phyloP scores from a whole-genome alignment of 2,113 vertebrate species.

The Corynorhinus townsendii region DNA sequence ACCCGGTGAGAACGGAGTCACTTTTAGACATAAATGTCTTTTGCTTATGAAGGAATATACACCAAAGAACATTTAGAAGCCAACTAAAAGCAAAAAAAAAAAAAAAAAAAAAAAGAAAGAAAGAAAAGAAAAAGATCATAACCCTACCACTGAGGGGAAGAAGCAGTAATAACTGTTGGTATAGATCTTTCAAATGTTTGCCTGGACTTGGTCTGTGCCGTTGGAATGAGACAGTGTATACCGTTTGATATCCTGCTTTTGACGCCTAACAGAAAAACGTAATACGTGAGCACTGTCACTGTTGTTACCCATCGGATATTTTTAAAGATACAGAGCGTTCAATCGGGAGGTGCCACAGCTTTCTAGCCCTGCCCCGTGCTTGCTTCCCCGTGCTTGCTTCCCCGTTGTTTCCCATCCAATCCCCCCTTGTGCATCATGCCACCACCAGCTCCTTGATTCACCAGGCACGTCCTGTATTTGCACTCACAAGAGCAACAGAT shows the following conservation, averaged over 20 bases:
- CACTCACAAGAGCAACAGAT: accelerated
- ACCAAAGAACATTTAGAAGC: background rate
- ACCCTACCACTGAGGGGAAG: background rate
- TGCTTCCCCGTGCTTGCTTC: too few species aligned
- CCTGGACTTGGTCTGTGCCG: too few species aligned
- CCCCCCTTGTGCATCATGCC: background rate
- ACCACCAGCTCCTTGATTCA: background rate
- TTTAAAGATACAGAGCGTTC: background rate
- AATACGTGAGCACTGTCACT: too few species aligned
- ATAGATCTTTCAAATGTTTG: background rate
- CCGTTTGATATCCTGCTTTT: background rate
- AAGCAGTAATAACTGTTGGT: background rate
- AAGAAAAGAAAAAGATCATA: background rate
- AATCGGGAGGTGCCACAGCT: accelerated
- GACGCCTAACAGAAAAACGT: background rate
- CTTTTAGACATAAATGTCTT: background rate
- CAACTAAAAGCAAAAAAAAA: background rate
- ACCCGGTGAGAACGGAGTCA: background rate
- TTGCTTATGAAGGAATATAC: background rate
- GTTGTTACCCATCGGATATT: background rate
- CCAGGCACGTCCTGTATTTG: background rate
- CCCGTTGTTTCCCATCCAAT: background rate
- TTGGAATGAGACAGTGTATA: background rate
- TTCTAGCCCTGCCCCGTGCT: background rate
- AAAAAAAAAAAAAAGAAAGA: too few species aligned